Percentiles rank a stretch among this genome's conserved stretches.
These are phyloP conservation scores for Setophaga kirtlandii DNA, from an alignment of 2,113 vertebrate species.

Conservation along the genomic window DNA sequence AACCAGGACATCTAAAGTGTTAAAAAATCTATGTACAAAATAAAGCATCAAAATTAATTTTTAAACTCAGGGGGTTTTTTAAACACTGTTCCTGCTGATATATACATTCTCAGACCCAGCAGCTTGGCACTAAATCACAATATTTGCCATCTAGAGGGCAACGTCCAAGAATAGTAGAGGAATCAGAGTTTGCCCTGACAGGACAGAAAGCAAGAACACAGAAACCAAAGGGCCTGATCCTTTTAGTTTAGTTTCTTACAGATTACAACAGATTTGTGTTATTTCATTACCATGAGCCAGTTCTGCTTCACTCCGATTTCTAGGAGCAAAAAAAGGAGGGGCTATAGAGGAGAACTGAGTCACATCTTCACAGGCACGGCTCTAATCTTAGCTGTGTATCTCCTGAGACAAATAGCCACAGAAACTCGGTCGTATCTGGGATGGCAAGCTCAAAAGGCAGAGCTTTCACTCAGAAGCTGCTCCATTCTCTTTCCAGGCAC, in stretches of 20 bases:
- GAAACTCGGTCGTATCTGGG: fast-evolving
- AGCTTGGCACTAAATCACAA: not conserved
- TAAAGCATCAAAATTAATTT: not conserved
- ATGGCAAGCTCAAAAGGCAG: not conserved
- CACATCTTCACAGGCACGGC: not conserved
- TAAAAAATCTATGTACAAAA: not conserved
- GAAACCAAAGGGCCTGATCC: not conserved
- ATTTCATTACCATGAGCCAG: not conserved
- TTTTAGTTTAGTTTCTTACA: not conserved
- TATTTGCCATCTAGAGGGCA: not conserved
- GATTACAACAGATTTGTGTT: not conserved
- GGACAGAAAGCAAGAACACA: not conserved
- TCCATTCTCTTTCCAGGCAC: not conserved
- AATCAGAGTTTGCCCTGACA: not conserved
- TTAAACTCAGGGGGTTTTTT: fast-evolving
- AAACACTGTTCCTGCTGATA: not conserved
- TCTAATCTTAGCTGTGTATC: not conserved
- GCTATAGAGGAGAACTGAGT: not conserved
- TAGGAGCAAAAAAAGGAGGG: not conserved
- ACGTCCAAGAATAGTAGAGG: not conserved
- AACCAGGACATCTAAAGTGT: not conserved
- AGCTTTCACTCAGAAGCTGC: not conserved
- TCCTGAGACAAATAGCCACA: not conserved
- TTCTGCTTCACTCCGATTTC: not conserved
- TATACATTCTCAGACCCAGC: not conserved